Evolutionary conservation across 2,113 vertebrate species (phyloP), one percentile per base, ranked within the genome.

Genomic region (Perca schrenkii): DNA sequence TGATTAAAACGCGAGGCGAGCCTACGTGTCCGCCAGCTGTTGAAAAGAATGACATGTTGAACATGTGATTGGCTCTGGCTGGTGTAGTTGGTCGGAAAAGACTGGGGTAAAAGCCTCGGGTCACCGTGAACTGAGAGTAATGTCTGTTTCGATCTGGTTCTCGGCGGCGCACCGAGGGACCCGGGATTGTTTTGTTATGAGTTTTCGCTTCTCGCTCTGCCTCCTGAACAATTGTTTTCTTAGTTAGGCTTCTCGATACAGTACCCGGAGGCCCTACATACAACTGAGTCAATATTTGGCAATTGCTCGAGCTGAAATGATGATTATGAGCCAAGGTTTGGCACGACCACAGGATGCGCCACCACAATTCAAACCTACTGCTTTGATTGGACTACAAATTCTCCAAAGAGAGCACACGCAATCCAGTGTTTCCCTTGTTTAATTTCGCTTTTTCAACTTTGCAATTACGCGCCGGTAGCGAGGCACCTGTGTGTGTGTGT

Each of bases 41-140:
- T n/a, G n/a, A 65, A 79, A 74, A 64, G 76, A 87, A 84, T 91
- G 69, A 71, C 54, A 80, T 40, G 64, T 34, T 50, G 50, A n/a
- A 52, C 79, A 79, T 81, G 47, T 82, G 88, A 93, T 93, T 89
- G 62, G 7, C 65, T 87, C 71, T 88, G 89, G 86, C 89, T 86
- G 86, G 90, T 90, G 90, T 92, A 94, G 88, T 95, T 90, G 91
- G 74, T 91, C 74, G 92, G 92, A 95, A 94, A 91, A 90, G 86
- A 85, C 90, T 79, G 85, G 92, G 92, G 86, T 93, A 93, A 94
- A 95, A 94, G 93, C 92, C 80, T 79, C 15, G 78, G 93, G 92
- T 95, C 94, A 93, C 94, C 93, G 94, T 94, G 92, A 89, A 89
- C 75, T 76, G 71, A 84, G 86, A 84, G 87, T 80, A 74, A 89